Evolutionary conservation across 2,888 invertebrate species (phyloP).

Genomic region (Sphaerophoria taeniata): DNA sequence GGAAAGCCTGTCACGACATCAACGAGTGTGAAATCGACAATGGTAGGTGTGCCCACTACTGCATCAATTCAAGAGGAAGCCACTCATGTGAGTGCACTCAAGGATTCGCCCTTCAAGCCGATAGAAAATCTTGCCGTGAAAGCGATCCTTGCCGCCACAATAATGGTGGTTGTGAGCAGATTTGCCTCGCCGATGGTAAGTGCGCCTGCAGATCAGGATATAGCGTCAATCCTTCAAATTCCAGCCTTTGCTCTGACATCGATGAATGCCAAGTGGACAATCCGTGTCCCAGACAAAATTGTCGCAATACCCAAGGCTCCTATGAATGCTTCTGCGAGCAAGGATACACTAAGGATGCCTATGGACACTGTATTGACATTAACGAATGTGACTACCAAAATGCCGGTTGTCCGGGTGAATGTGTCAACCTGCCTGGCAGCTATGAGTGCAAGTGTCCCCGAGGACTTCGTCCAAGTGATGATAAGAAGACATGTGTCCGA

Average conservation of each 20-base stretch:
- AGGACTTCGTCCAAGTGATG: constrained; percentile 80
- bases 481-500: constrained; percentile 77
- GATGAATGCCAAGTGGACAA: constrained; percentile 84
- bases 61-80: constrained; percentile 84
- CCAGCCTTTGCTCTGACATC: constrained; percentile 82
- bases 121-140: constrained; percentile 80
- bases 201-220: constrained; percentile 83
- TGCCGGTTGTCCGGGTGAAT: constrained; percentile 81
- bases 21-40: constrained; percentile 83
- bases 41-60: constrained; percentile 80
- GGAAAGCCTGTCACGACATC: constrained; percentile 83
- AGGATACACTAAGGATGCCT: constrained; percentile 84
- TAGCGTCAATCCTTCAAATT: constrained; percentile 77
- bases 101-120: constrained; percentile 78
- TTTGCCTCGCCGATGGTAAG: constrained; percentile 80
- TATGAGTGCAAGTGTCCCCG: constrained; percentile 84
- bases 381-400: constrained; percentile 84
- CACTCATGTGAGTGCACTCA: constrained; percentile 83
- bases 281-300: constrained; percentile 84
- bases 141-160: constrained; percentile 83
- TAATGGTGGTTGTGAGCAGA: constrained; percentile 83
- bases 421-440: constrained; percentile 83
- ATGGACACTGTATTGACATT: constrained; percentile 84
- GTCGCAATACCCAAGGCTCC: constrained; percentile 83
- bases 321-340: constrained; percentile 86